Conservation (phyloP, 2,113 vertebrate species). For the Callorhinus ursinus region DNA sequence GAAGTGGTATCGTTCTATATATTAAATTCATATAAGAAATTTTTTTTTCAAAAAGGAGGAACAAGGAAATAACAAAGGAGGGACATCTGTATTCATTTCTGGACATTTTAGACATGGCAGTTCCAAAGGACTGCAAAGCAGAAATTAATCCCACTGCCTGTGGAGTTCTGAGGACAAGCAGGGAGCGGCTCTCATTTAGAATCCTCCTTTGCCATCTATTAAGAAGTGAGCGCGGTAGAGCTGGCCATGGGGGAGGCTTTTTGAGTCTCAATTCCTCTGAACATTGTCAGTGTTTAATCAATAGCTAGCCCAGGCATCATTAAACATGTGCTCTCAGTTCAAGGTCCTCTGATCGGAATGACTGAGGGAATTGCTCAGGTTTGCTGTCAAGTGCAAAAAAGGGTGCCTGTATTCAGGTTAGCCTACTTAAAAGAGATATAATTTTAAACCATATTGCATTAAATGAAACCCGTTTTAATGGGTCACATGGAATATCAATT, state of each 20-base stretch:
- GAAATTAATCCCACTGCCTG: conserved; percentile 79
- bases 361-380: conserved; percentile 75
- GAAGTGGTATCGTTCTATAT: background rate
- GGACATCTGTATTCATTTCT: conserved; percentile 55
- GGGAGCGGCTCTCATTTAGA: conserved; percentile 77
- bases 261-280: conserved; percentile 83
- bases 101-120: conserved; percentile 59
- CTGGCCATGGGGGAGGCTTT: conserved; percentile 78
- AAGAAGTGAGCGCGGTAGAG: conserved; percentile 77
- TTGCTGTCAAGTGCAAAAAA: conserved; percentile 67
- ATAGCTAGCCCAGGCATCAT: conserved; percentile 79
- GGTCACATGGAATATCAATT: conserved; percentile 66
- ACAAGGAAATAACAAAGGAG: conserved; percentile 46
- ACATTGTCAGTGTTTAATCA: conserved; percentile 83
- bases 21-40: background rate
- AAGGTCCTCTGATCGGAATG: conserved; percentile 68
- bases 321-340: conserved; percentile 78
- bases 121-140: conserved; percentile 64
- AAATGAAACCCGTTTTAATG: conserved; percentile 61
- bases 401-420: conserved; percentile 54
- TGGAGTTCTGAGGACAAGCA: conserved; percentile 74
- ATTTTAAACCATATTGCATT: conserved; percentile 60
- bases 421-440: conserved; percentile 60
- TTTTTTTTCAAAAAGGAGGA: conserved; percentile 37
- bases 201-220: conserved; percentile 82